These are phyloP conservation scores for Protonemura montana DNA, from an alignment of 2,888 invertebrate species.

Conservation along the genomic window DNA sequence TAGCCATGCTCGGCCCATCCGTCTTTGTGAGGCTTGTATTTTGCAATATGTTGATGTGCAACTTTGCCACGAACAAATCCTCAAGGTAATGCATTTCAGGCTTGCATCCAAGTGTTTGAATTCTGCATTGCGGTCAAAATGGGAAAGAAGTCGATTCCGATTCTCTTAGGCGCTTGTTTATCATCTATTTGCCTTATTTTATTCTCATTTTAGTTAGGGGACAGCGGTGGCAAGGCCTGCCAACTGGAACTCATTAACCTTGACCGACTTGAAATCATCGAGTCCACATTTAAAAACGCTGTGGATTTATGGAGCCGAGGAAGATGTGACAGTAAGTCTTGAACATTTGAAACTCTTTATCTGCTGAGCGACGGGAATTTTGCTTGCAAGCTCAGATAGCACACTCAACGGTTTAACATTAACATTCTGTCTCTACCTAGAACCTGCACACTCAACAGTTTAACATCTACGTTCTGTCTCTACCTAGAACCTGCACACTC, in stretches of 20 bases:
- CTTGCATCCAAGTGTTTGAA: no score
- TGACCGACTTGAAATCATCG: slow-evolving; percentile 69
- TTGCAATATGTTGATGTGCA: slow-evolving; percentile 63
- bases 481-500: no score
- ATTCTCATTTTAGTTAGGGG: slow-evolving; percentile 53
- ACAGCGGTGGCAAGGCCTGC: slow-evolving; percentile 65
- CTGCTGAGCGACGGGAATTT: no score
- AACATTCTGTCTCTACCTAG: no score
- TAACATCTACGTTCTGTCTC: no score
- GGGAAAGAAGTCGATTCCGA: no score
- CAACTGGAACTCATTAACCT: slow-evolving; percentile 66
- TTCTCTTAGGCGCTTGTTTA: no score
- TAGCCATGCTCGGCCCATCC: slow-evolving; percentile 67
- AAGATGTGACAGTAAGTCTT: slow-evolving; percentile 67
- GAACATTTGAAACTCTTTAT: neutral
- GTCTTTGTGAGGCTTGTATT: slow-evolving; percentile 68
- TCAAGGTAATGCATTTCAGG: slow-evolving; percentile 58
- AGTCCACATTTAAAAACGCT: slow-evolving; percentile 65
- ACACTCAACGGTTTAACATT: no score
- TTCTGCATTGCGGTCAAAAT: no score
- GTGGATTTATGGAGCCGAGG: slow-evolving; percentile 68
- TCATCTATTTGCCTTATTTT: no score
- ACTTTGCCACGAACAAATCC: slow-evolving; percentile 63
- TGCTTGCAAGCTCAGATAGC: no score
- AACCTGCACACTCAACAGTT: no score